These are phyloP conservation scores for Anoplius nigerrimus DNA, from an alignment of 2,888 invertebrate genomes.

Conservation along the genomic window DNA sequence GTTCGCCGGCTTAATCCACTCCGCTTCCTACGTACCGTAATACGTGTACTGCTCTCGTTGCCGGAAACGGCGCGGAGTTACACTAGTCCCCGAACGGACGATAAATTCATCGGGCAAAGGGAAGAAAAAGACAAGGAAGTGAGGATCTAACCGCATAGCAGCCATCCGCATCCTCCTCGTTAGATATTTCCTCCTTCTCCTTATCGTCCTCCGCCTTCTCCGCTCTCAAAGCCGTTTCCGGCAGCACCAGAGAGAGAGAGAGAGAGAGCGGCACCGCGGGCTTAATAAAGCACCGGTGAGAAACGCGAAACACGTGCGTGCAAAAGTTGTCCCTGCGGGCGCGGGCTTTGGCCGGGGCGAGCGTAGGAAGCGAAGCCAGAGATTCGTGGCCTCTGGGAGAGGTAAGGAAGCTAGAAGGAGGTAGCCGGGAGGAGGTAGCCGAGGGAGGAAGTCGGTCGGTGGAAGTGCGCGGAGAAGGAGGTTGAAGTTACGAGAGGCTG, in stretches of 20 bases:
- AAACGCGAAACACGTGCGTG: conserved; percentile 61
- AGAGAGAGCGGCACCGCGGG: conserved; percentile 28
- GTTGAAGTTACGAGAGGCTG: too few species aligned
- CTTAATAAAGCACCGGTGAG: conserved; percentile 61
- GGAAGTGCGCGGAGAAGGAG: neutral
- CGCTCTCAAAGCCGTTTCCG: conserved; percentile 33
- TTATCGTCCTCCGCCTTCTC: conserved; percentile 6
- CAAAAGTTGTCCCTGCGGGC: conserved; percentile 49
- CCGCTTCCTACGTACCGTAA: too few species aligned
- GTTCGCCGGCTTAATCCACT: too few species aligned
- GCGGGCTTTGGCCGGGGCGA: neutral
- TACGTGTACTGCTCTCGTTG: too few species aligned
- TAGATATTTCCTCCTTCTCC: neutral
- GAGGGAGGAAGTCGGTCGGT: neutral
- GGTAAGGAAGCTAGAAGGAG: neutral
- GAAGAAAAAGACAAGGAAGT: too few species aligned
- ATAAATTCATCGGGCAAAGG: too few species aligned
- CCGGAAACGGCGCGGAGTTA: too few species aligned
- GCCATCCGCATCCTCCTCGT: neutral
- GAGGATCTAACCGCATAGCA: too few species aligned
- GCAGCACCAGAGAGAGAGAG: too few species aligned
- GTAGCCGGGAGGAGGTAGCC: neutral
- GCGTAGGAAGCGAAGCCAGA: neutral
- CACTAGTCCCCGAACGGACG: neutral
- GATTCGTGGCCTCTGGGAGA: neutral